phyloP scores from a whole-genome alignment of 2,888 invertebrate species.

The Hofmannophila pseudospretella region DNA sequence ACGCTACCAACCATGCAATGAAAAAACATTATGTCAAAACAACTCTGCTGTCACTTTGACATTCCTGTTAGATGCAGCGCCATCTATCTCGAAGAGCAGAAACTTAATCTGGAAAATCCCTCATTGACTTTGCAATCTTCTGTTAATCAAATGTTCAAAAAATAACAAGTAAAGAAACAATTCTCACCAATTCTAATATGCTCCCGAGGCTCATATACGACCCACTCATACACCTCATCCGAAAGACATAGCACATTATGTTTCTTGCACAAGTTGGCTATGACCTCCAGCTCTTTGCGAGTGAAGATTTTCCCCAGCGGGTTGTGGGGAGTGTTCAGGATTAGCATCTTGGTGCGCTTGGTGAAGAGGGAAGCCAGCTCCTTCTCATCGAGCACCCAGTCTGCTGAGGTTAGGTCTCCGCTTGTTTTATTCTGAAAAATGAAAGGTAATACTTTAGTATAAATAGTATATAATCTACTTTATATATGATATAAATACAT shows the following conservation, averaged over 20 bases:
- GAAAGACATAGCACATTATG: slow-evolving; percentile 94
- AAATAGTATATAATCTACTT: too few relatives aligned
- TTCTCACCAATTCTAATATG: slow-evolving; percentile 94
- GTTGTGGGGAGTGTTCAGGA: slow-evolving; percentile 99
- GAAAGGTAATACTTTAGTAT: too few relatives aligned
- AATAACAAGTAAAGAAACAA: too few relatives aligned
- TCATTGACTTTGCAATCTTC: too few relatives aligned
- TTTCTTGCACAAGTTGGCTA: slow-evolving; percentile 94
- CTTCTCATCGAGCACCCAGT: slow-evolving; percentile 92
- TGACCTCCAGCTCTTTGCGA: slow-evolving; percentile 81
- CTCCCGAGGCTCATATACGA: slow-evolving; percentile 89
- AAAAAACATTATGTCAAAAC: too few relatives aligned
- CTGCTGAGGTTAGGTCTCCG: slow-evolving; percentile 82
- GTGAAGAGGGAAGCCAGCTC: slow-evolving; percentile 91
- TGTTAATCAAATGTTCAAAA: too few relatives aligned
- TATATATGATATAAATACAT: too few relatives aligned
- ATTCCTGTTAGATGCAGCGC: too few relatives aligned
- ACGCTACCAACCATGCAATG: too few relatives aligned
- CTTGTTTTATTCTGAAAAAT: slow-evolving; percentile 48
- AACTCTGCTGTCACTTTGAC: too few relatives aligned
- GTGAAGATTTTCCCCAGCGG: slow-evolving; percentile 94
- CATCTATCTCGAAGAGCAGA: too few relatives aligned
- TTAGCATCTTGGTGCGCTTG: slow-evolving; percentile 93
- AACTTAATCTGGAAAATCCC: too few relatives aligned
- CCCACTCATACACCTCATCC: slow-evolving; percentile 99